Conservation (phyloP, 2,888 invertebrate species). For the Cheilosia urbana region DNA sequence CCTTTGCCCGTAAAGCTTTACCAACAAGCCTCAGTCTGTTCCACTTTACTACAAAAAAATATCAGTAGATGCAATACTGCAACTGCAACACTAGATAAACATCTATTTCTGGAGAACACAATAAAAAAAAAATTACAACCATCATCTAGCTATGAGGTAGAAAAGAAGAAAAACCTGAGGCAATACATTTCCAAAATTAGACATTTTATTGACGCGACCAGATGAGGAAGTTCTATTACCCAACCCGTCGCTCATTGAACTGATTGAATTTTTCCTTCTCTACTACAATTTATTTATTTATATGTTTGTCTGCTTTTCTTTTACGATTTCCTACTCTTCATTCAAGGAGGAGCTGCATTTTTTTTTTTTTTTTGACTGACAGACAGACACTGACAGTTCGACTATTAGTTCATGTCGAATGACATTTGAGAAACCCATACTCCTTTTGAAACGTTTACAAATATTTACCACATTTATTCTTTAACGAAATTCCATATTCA, state of each 20-base stretch:
- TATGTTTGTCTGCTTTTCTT: constrained; percentile 9
- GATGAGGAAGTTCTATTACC: constrained; percentile 45
- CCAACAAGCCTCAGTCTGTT: not conserved
- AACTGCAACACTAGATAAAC: constrained; percentile 8
- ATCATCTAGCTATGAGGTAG: constrained; percentile 2
- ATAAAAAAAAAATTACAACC: not conserved
- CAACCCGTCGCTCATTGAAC: not conserved
- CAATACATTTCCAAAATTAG: constrained; percentile 53
- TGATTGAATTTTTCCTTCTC: not conserved
- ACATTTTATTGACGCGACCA: constrained; percentile 57
- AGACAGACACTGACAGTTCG: constrained; percentile 57
- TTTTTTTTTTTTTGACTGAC: constrained; percentile 35
- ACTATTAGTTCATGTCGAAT: constrained; percentile 35
- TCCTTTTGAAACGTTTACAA: constrained; percentile 27
- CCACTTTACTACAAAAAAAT: not conserved
- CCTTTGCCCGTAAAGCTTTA: not conserved
- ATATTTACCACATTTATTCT: constrained; percentile 35
- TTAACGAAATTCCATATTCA: constrained; percentile 4
- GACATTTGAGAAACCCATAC: constrained; percentile 39
- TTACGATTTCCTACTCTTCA: not conserved
- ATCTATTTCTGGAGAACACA: constrained; percentile 5
- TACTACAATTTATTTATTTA: constrained; percentile 15
- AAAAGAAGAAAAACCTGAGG: constrained; percentile 2
- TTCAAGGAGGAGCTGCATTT: not conserved
- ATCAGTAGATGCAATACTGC: not conserved